Conservation (phyloP, 2,888 invertebrate genomes). For the Sinelater perroti region DNA sequence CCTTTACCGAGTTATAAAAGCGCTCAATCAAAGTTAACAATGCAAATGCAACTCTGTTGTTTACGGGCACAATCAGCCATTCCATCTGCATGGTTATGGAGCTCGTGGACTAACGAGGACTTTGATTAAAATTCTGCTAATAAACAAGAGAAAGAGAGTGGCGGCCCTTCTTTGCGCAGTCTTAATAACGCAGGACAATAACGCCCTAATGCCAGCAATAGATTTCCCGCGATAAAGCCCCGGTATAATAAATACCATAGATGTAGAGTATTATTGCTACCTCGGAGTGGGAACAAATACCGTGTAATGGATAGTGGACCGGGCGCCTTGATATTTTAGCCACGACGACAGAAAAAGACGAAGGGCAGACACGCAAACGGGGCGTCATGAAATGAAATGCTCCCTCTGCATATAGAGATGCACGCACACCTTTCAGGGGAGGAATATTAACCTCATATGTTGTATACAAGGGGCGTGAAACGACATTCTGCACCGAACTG, state of each 20-base stretch:
- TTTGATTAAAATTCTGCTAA: no score
- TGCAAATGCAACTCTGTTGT: not conserved
- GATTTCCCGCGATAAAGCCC: conserved; percentile 27
- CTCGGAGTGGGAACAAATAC: conserved; percentile 29
- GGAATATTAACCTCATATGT: conserved; percentile 30
- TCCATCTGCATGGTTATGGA: no score
- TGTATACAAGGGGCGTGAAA: conserved; percentile 25
- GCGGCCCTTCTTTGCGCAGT: conserved; percentile 5
- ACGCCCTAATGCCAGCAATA: conserved; percentile 23
- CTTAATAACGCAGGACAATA: conserved; percentile 22
- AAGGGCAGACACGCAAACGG: conserved; percentile 44
- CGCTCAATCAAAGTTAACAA: not conserved
- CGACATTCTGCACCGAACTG: conserved; percentile 16
- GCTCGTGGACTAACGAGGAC: no score
- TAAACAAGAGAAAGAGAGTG: no score
- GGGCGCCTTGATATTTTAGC: conserved; percentile 45
- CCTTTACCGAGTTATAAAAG: conserved; percentile 4
- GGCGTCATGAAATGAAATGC: conserved; percentile 48
- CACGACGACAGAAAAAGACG: conserved; percentile 45
- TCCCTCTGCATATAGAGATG: conserved; percentile 48
- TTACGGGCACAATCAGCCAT: no score
- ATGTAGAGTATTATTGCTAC: conserved; percentile 21
- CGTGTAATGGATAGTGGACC: conserved; percentile 31
- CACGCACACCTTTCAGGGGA: conserved; percentile 45
- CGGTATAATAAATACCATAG: conserved; percentile 27